Evolutionary conservation across 2,113 vertebrate species (phyloP).

Genomic region (Syngnathoides biaculeatus): DNA sequence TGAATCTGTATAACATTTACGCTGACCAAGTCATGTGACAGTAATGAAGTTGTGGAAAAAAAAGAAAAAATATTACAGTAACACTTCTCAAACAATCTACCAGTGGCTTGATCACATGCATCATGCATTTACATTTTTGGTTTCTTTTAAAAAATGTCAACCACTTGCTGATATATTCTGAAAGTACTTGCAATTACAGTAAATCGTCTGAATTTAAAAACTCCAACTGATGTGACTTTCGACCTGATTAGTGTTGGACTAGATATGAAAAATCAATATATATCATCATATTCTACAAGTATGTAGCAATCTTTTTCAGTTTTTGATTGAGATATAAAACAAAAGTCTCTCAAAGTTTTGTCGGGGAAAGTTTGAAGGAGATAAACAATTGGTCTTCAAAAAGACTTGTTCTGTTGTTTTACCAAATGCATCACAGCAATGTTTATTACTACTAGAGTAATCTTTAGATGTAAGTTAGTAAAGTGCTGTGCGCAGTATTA

Average conservation of each 20-base stretch:
- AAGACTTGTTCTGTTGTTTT: background rate
- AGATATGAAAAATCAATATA: background rate
- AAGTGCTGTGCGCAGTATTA: background rate
- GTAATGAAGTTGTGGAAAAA: background rate
- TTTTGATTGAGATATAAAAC: no score
- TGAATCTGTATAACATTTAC: background rate
- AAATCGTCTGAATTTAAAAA: background rate
- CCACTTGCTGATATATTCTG: background rate
- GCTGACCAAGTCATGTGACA: background rate
- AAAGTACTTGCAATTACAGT: background rate
- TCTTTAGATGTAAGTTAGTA: slow-evolving; percentile 3
- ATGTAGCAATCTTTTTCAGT: no score
- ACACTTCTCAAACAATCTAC: background rate
- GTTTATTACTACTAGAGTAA: background rate
- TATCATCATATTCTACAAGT: background rate
- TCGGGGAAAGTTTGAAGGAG: background rate
- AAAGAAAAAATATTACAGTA: background rate
- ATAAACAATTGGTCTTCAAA: background rate
- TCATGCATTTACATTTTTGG: background rate
- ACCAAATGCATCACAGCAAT: background rate
- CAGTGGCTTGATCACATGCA: background rate
- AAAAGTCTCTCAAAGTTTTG: no score
- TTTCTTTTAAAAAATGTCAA: background rate
- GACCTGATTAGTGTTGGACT: background rate
- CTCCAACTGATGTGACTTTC: background rate